Base-by-base conservation (phyloP, 2,888 invertebrate species). In the Sabatieria punctata region DNA sequence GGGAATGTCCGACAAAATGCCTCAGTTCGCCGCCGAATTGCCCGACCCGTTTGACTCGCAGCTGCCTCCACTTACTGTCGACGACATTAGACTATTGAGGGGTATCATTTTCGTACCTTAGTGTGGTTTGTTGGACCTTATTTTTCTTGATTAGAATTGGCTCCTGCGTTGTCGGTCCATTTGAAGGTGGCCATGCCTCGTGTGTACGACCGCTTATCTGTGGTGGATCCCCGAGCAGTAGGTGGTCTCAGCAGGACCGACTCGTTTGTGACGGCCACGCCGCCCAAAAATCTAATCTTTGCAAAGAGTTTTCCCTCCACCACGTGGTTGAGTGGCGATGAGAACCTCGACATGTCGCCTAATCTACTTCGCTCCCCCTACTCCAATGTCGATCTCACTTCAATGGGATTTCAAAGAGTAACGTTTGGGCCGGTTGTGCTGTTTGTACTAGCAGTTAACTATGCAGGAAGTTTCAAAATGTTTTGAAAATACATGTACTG, bases 1-100 rank as follows among this genome's bases (percentile, higher is more conserved):
- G 13, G 50, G 48, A 2, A 18, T 49, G 41, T 13, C 13, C 41
- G 48, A 45, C 15, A 3, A 30, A n/a, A 8, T 38, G 47, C 48
- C 50, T 2, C 18, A 21, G 4, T 50, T 50, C 38, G 47, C 47
- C 21, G 2, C 21, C 41, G 35, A 38, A 15, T 4, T 24, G 15
- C 46, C 46, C 4, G 6, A n/a, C 15, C 33, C 41, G 2, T 49
- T 49, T 36, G 49, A 49, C 41, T 2, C 2, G 4, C n/a, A 21
- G 15, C 26, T 49, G 22, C 41, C 49, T 2, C 25, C 41, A 13
- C 18, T 49, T 18, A 24, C 26, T 4, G 35, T 25, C 4, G 18
- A 27, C 6, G 27, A 47, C 26, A n/a, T 49, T 3, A 40, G 41
- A 13, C 21, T 18, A 22, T 18, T 49, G 4, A 27, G 49, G 2